These are phyloP conservation scores for Lepidocyrtoides sp. DNA, from an alignment of 2,888 invertebrate genomes.

Conservation along the genomic window DNA sequence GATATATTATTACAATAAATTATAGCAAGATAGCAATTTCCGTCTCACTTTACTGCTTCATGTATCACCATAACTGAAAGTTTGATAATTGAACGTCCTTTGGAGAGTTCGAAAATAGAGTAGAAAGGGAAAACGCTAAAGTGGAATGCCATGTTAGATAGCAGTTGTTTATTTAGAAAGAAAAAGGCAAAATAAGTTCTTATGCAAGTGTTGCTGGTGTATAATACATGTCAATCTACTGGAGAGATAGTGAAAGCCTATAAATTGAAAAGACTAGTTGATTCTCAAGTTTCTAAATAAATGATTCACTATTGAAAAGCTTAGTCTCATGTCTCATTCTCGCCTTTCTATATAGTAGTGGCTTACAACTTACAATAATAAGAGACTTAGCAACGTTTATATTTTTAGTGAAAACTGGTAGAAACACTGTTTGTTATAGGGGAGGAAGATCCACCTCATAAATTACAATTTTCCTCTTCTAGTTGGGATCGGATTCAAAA, in stretches of 20 bases:
- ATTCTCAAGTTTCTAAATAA: slow-evolving; percentile 38
- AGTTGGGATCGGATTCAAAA: no score
- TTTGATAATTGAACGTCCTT: slow-evolving; percentile 29
- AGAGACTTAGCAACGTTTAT: slow-evolving; percentile 13
- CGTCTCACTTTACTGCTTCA: slow-evolving; percentile 45
- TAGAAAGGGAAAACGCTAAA: neutral
- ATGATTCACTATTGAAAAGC: slow-evolving; percentile 12
- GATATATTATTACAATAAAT: slow-evolving; percentile 41
- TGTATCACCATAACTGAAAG: slow-evolving; percentile 29
- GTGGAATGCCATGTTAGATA: neutral
- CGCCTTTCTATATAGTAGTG: neutral
- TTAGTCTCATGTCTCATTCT: slow-evolving; percentile 22
- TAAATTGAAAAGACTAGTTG: neutral
- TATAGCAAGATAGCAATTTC: slow-evolving; percentile 34
- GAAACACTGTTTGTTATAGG: no score
- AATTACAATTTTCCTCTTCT: neutral
- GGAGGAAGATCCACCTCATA: no score
- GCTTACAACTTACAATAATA: neutral
- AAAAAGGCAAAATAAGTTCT: neutral
- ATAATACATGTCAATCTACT: neutral
- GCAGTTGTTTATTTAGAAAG: slow-evolving; percentile 9
- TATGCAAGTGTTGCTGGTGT: neutral
- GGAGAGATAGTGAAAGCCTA: neutral
- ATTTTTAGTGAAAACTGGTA: neutral
- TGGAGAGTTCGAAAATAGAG: neutral